Conservation (phyloP, 2,113 vertebrate genomes). For the Electrona antarctica region DNA sequence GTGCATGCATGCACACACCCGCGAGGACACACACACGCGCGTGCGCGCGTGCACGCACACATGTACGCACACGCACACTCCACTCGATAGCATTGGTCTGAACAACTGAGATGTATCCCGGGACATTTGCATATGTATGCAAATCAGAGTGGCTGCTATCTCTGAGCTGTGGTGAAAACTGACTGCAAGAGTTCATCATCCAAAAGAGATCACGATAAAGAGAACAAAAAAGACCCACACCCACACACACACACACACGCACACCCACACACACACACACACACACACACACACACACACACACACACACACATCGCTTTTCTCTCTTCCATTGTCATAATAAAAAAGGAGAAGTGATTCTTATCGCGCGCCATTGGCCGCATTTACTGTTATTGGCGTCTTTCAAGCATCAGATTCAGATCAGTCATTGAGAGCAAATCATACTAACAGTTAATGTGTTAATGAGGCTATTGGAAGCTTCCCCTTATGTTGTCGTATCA, state of each 20-base stretch:
- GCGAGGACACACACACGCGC: conserved; percentile 17
- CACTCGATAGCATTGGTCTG: conserved; percentile 50
- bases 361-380: conserved; percentile 48
- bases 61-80: conserved; percentile 21
- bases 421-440: no score
- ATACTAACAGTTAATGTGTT: no score
- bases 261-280: neutral
- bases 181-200: conserved; percentile 54
- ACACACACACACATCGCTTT: neutral
- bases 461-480: no score
- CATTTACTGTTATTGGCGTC: conserved; percentile 39
- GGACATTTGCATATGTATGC: conserved; percentile 78
- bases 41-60: conserved; percentile 24
- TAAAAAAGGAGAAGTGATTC: conserved; percentile 36
- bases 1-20: conserved; percentile 18
- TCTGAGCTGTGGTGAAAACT: conserved; percentile 34
- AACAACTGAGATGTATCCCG: conserved; percentile 52
- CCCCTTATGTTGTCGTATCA: no score
- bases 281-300: neutral
- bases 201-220: conserved; percentile 56
- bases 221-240: conserved; percentile 31
- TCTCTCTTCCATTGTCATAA: conserved; percentile 24
- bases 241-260: neutral
- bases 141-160: conserved; percentile 64
- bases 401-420: no score